phyloP scores from a whole-genome alignment of 2,888 invertebrate genomes.

The Dasypolia templi region DNA sequence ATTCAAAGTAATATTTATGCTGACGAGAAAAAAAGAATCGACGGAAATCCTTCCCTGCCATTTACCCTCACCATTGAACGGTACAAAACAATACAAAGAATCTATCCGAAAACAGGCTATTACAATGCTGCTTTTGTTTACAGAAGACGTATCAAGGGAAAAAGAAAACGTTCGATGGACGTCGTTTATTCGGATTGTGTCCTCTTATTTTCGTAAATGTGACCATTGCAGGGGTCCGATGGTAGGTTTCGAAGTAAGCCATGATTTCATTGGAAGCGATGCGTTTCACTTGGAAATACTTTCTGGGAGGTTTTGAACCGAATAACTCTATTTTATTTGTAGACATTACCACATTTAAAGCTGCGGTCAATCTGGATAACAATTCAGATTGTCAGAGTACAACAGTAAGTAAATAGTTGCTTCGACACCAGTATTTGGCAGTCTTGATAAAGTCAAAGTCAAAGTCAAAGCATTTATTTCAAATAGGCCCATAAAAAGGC shows the following conservation, averaged over 20 bases:
- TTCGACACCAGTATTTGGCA: background rate
- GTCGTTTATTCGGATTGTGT: constrained; percentile 71
- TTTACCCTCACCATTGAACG: constrained; percentile 57
- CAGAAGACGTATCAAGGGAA: constrained; percentile 69
- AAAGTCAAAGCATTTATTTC: too few relatives aligned
- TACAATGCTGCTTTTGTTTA: constrained; percentile 75
- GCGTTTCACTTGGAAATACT: constrained; percentile 38
- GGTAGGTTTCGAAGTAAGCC: constrained; percentile 42
- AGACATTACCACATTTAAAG: constrained; percentile 43
- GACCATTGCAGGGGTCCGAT: constrained; percentile 63
- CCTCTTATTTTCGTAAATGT: constrained; percentile 67
- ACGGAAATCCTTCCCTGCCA: constrained; percentile 62
- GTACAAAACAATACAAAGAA: constrained; percentile 61
- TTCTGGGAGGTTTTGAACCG: constrained; percentile 44
- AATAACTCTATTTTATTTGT: constrained; percentile 44
- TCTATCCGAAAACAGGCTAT: constrained; percentile 70
- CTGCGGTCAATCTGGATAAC: constrained; percentile 33
- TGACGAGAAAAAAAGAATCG: constrained; percentile 67
- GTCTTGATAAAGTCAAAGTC: too few relatives aligned
- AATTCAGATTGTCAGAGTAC: constrained; percentile 7
- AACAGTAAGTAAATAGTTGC: background rate
- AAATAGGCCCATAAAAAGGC: too few relatives aligned
- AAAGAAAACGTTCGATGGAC: constrained; percentile 75
- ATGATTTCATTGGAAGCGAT: constrained; percentile 49
- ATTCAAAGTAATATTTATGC: constrained; percentile 69